Conservation (phyloP, 2,888 invertebrate species). For the Papilio elwesi region DNA sequence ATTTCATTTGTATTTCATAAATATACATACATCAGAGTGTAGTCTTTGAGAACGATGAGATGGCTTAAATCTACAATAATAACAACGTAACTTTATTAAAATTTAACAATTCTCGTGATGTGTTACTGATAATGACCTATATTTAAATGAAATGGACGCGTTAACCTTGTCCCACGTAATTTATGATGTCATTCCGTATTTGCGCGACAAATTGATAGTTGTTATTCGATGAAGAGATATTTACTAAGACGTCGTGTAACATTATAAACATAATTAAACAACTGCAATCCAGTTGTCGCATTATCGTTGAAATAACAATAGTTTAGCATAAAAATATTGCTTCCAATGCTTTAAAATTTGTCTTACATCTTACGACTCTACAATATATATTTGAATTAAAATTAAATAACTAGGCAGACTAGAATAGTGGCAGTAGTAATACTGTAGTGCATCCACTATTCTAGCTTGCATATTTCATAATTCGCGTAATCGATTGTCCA, state of each 20-base stretch:
- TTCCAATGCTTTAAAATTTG: too few relatives aligned
- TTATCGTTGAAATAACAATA: too few relatives aligned
- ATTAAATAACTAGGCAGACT: too few relatives aligned
- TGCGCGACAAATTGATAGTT: constrained; percentile 24
- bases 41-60: neutral
- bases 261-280: constrained; percentile 2
- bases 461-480: too few relatives aligned
- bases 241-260: constrained; percentile 37
- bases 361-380: too few relatives aligned
- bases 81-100: neutral
- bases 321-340: too few relatives aligned
- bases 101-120: constrained; percentile 12
- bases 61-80: constrained; percentile 1
- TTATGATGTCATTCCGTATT: constrained; percentile 56
- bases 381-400: too few relatives aligned
- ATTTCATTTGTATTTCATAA: neutral
- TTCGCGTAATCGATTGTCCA: too few relatives aligned
- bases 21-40: neutral
- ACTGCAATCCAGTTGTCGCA: too few relatives aligned
- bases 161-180: constrained; percentile 57
- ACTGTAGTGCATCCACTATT: too few relatives aligned
- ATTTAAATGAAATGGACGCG: constrained; percentile 44
- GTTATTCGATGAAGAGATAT: constrained; percentile 29
- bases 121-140: constrained; percentile 30
- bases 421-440: too few relatives aligned